Evolutionary conservation across 1,140 invertebrate species (phyloP), one percentile per base, ranked within the genome.

Genomic region (Nephotettix cincticeps): DNA sequence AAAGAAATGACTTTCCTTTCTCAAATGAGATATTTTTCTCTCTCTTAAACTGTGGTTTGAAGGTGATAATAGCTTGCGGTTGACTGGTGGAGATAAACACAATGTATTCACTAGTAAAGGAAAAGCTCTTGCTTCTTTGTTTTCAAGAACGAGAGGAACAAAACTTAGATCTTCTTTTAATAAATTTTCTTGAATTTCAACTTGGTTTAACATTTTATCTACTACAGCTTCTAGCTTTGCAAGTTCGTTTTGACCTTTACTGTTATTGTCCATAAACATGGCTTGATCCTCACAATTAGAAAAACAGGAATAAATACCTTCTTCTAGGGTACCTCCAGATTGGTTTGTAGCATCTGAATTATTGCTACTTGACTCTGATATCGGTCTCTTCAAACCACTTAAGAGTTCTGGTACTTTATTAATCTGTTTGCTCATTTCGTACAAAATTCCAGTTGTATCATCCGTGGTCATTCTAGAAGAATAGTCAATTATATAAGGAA

Each of bases 141-240:
- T 68, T n/a, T 72, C 66, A 40, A 70, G 23, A 14, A 68, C 19
- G 14, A 71, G 45, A 32, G 72, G 69, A n/a, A 70, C 21, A 67
- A 67, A 71, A 43, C 40, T 65, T 28, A 70, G 17, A 68, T 73
- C 64, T 54, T 58, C 64, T 56, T 70, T 68, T 6, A 68, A 30
- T 27, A 71, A 32, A 25, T 74, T 2, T 63, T 76, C 71, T 67
- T 75, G 70, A 6, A 73, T 64, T 69, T 73, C 69, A 1, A 76
- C 74, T 71, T 77, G 70, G 32, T 70, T 63, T 25, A 76, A 58
- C 56, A 77, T 76, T 30, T 63, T 54, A 29, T 77, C 72, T 11
- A 76, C 73, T 56, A 69, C 73, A n/a, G 64, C 73, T 67, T 75
- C 74, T 23, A 77, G 63, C 69, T 74, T 36, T 23, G 73, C 73